Conservation (phyloP, 2,888 invertebrate genomes). For the Ecdyonurus torrentis region DNA sequence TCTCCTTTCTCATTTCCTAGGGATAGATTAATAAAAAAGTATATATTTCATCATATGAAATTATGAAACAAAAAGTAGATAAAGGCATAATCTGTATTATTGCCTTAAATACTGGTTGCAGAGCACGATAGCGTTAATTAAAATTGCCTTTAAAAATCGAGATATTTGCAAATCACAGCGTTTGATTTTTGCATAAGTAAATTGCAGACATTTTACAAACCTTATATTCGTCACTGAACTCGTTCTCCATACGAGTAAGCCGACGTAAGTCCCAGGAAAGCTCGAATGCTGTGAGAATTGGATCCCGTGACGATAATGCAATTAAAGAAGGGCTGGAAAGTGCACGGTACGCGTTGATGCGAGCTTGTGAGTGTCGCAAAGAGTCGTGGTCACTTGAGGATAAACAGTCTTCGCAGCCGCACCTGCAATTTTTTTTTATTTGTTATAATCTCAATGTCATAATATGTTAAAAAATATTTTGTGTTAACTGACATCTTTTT, state of each 20-base stretch:
- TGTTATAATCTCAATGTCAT: no score
- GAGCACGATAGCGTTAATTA: no score
- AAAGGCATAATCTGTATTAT: no score
- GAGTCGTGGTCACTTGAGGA: constrained; percentile 69
- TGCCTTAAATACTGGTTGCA: no score
- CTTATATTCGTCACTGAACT: constrained; percentile 83
- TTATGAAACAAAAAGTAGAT: no score
- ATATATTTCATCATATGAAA: no score
- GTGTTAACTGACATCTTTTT: no score
- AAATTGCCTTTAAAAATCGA: no score
- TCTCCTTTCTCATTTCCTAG: constrained; percentile 60
- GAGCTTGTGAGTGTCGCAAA: constrained; percentile 72
- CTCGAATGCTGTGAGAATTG: constrained; percentile 86
- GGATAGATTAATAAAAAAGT: no score
- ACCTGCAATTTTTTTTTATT: constrained; percentile 35
- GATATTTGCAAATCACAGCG: no score
- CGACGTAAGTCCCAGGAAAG: constrained; percentile 83
- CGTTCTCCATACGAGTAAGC: constrained; percentile 82
- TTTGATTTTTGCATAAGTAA: neutral
- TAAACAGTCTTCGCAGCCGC: constrained; percentile 88
- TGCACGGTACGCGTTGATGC: constrained; percentile 90
- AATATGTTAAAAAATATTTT: no score
- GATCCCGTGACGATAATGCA: constrained; percentile 83
- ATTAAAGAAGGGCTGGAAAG: constrained; percentile 83
- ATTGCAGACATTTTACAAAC: constrained; percentile 29